Conservation (phyloP, 2,888 invertebrate genomes). For the Lasioglossum calceatum region DNA sequence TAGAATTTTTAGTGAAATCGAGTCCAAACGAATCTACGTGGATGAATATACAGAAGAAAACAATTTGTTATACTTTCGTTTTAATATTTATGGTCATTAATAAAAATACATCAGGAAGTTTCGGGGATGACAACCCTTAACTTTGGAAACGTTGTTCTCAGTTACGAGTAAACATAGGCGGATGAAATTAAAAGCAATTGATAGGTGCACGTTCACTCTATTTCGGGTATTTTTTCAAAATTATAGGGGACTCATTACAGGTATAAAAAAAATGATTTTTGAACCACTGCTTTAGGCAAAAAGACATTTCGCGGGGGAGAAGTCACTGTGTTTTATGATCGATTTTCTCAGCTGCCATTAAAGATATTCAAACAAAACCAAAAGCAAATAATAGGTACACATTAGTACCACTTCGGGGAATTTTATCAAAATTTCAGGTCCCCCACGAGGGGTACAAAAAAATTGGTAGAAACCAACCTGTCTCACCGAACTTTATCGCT, state of each 20-base stretch:
- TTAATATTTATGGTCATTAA: no score
- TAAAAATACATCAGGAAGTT: no score
- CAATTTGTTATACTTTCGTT: no score
- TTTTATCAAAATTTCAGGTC: not conserved
- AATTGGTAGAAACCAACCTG: not conserved
- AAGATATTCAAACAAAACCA: not conserved
- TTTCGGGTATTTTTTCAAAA: no score
- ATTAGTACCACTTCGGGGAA: not conserved
- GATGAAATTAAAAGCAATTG: not conserved
- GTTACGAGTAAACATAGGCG: not conserved
- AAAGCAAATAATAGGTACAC: not conserved
- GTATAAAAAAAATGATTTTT: not conserved
- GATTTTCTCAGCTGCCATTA: not conserved
- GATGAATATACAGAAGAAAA: no score
- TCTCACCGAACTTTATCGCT: not conserved
- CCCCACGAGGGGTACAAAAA: not conserved
- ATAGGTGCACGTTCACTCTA: not conserved
- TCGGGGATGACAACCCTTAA: no score
- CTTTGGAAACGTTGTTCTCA: not conserved
- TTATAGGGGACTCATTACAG: no score
- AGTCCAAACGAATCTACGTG: not conserved
- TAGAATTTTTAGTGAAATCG: not conserved
- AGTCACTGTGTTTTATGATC: not conserved
- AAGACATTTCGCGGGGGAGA: not conserved
- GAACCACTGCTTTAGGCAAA: no score